Conservation (phyloP, 1,140 invertebrate species). For the Centruroides vittatus region DNA sequence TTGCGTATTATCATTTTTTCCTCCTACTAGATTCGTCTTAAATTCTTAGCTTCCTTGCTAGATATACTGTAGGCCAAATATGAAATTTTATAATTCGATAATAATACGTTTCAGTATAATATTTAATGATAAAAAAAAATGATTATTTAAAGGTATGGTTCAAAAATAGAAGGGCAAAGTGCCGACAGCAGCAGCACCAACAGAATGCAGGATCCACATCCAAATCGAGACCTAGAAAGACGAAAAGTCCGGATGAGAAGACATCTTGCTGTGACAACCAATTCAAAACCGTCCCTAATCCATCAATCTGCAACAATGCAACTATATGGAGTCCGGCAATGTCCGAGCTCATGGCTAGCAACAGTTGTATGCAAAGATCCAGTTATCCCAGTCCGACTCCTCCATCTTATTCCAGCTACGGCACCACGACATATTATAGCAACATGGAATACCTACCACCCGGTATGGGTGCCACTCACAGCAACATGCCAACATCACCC, state of each 20-base stretch:
- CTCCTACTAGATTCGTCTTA: too few relatives aligned
- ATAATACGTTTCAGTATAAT: too few relatives aligned
- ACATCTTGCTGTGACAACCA: not conserved
- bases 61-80: too few relatives aligned
- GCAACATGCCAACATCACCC: not conserved
- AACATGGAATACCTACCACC: not conserved
- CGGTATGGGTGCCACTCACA: not conserved
- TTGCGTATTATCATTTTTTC: too few relatives aligned
- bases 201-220: conserved; percentile 12
- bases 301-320: not conserved
- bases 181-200: conserved; percentile 42
- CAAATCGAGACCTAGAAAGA: not conserved
- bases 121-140: too few relatives aligned
- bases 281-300: not conserved
- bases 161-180: conserved; percentile 93
- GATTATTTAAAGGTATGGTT: conserved; percentile 79
- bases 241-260: not conserved
- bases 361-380: not conserved
- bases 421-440: not conserved
- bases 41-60: too few relatives aligned
- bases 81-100: too few relatives aligned
- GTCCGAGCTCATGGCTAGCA: not conserved
- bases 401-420: not conserved
- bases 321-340: not conserved
- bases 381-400: not conserved